Evolutionary conservation across 2,797 vertebrate species (phyloP), one percentile per base, ranked within the genome.

Genomic region (Pipistrellus pipistrellus): DNA sequence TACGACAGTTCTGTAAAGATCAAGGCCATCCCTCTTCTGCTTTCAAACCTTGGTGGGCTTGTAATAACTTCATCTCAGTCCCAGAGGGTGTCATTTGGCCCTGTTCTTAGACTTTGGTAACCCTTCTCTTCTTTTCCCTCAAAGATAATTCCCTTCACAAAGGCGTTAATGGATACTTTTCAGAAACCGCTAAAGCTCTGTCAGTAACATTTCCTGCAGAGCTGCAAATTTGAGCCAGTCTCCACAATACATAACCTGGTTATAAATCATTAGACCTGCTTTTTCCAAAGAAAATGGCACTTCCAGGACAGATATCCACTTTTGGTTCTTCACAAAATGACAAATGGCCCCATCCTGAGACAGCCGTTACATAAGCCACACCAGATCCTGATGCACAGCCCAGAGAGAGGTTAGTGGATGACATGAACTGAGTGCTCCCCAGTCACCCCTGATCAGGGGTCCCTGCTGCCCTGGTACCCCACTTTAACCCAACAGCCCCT

Each of bases 201-300:
- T 78, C 84, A 62, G 68, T 44, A 71, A 64, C 53, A 6, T 62
- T 85, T 89, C 88, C 46, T 53, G 68, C 20, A 69, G 55, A 35
- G 87, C 17, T 18, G 12, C 46, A 80, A 88, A 89, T 89, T 55
- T 51, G 41, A 95, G 71, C 44, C 69, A 71, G 73, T 20, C 17
- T 88, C 76, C 66, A 53, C 85, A 93, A 86, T 48, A 20, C 35
- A 85, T 35, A 62, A 78, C 75, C 10, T 66, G 57, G 21, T 80
- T 15, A 84, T 88, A 95, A 96, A 94, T 96, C 75, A 66, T 64
- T 48, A 57, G 8, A 44, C 25, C 51, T 25, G 46, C 17, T 76
- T 93, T 93, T 71, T 68, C 66, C 75, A 83, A 93, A 95, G 84
- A 93, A 89, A 90, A 81, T 81, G n/a, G 77, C 85, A 87, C 57